Evolutionary conservation across 1,140 invertebrate species (phyloP).

Genomic region (Psix sp.): DNA sequence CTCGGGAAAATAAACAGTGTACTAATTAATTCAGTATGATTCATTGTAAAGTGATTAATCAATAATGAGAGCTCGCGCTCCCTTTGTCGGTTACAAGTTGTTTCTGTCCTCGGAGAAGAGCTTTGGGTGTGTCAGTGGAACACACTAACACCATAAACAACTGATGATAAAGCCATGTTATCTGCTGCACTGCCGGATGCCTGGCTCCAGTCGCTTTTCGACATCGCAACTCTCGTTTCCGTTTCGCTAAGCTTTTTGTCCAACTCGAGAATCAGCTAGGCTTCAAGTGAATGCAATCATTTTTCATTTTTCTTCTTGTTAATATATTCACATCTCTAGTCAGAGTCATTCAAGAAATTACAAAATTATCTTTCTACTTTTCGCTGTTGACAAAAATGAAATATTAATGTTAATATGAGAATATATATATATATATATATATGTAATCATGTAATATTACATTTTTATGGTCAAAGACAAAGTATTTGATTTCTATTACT

Average conservation of each 20-base stretch:
- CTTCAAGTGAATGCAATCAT: background rate
- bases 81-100: slow-evolving; percentile 34
- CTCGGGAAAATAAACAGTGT: slow-evolving; percentile 1
- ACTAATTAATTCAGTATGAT: slow-evolving; percentile 30
- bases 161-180: slow-evolving; percentile 26
- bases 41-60: slow-evolving; percentile 27
- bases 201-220: slow-evolving; percentile 33
- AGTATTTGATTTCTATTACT: too few species aligned
- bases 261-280: slow-evolving; percentile 6
- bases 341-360: too few species aligned
- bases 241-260: slow-evolving; percentile 11
- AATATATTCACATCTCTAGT: background rate
- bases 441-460: too few species aligned
- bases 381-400: too few species aligned
- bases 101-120: slow-evolving; percentile 28
- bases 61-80: slow-evolving; percentile 9
- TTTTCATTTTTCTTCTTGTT: background rate
- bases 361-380: too few species aligned
- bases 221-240: slow-evolving; percentile 26
- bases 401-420: too few species aligned
- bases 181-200: slow-evolving; percentile 38
- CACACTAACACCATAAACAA: slow-evolving; percentile 22
- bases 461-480: too few species aligned
- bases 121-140: slow-evolving; percentile 3
- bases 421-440: too few species aligned